Base-by-base conservation (phyloP, 2,888 invertebrate species). In the Athrips mouffetella region DNA sequence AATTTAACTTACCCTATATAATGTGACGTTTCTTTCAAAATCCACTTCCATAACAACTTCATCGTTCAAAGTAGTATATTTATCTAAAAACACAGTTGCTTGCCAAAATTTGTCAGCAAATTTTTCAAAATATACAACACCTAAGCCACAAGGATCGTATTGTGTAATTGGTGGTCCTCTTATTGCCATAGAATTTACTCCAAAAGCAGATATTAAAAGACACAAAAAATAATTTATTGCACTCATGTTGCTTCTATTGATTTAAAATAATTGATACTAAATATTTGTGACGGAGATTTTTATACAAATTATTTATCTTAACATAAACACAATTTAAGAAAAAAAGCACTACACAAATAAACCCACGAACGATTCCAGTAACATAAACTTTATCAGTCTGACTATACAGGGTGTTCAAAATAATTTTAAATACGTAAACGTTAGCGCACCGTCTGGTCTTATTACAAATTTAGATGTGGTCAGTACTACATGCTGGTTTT, bases 111-210 rank as follows among this genome's bases (percentile, higher is more conserved):
- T 64, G 1, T 68, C 61, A 2, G 61, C 59, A 4, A 77, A 45
- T 65, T 65, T 80, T 51, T 85, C 79, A 53, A 87, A 86, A 63
- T 80, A 68, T 54, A 87, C 59, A 6, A 80, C 62, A 1, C 80
- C 85, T 39, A 86, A 59, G 6, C 79, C 80, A 55, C 87, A 87
- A 1, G 87, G 87, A 30, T 81, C 76, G 37, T 86, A 87, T 53
- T 76, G 72, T 0, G 76, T 81, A 47, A 79, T 59, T 29, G 64
- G 63, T 1, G 79, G 68, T 0, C 85, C 85, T 46, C 70, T 69
- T 33, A 86, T 55, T 6, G 80, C 63, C 75, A 86, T 74, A 2
- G 72, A 59, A 50, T 67, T 50, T 2, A 72, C 72, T 50, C 63
- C 60, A 20, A 64, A 57, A 13, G 62, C 49, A 51, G 35, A 56